Base-by-base conservation (phyloP, 2,888 invertebrate species). In the Melipona bicolor region DNA sequence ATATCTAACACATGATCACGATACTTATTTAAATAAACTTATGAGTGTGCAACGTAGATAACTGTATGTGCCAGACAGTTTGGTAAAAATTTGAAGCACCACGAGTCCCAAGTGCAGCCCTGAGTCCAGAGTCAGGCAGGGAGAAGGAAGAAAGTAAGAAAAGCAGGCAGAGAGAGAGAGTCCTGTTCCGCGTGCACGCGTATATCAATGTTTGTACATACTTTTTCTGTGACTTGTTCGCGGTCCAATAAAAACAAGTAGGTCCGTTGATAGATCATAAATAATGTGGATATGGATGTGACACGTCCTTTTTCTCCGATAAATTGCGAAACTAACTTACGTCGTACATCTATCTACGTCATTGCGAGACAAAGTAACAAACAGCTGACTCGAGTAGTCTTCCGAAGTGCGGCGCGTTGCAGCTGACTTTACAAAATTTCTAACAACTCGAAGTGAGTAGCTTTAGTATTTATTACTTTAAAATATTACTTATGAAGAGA, bases 211-310 rank as follows among this genome's bases (percentile, higher is more conserved):
- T 68, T 56, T 79, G 71, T 70, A 74, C 24, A 24, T 69, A 43
- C 62, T 62, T 69, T 43, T 59, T 78, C 71, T 67, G 56, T 73
- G 79, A 64, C 67, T 84, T 77, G 82, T 75, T 84, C 75, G 79
- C 27, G 79, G 49, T 61, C 77, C 59, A 77, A 79, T 71, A 80
- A 82, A 83, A 89, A 87, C 85, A 85, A 85, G 85, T 89, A 87
- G 81, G 83, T 62, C 83, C 83, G 76, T 79, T 70, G 79, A 84
- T 87, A 84, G 68, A 74, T 72, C 67, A 73, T 73, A 65, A 50
- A 77, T 83, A 84, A 84, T 69, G 71, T 78, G 72, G 84, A 83
- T 80, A 81, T 67, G 69, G 62, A 24, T 43, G 62, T 62, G 79
- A 69, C 68, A 68, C 70, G 67, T 75, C 67, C 64, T 79, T 82